Evolutionary conservation across 1,140 invertebrate genomes (phyloP).

Genomic region (Pinna nobilis): DNA sequence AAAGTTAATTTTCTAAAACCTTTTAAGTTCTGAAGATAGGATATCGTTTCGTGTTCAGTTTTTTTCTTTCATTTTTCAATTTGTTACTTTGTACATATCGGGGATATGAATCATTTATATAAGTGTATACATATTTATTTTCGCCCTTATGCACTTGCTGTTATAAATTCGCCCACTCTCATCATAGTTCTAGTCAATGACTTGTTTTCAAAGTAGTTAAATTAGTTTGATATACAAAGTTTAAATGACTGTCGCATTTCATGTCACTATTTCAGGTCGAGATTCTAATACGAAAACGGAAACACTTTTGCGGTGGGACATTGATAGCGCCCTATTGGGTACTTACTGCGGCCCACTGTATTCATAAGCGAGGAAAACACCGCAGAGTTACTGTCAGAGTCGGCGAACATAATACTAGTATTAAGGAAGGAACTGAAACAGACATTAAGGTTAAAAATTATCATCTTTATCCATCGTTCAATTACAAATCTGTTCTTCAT

Average conservation of each 20-base stretch:
- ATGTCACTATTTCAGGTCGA: constrained; percentile 81
- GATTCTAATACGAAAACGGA: constrained; percentile 87
- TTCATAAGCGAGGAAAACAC: constrained; percentile 76
- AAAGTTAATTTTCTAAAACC: no score
- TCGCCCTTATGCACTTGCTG: no score
- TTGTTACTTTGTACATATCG: no score
- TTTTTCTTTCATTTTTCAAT: no score
- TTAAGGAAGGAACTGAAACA: constrained; percentile 68
- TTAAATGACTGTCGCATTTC: background rate
- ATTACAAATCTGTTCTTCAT: constrained; percentile 91
- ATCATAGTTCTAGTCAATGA: background rate
- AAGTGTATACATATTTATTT: no score
- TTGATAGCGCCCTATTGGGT: constrained; percentile 90
- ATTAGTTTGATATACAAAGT: background rate
- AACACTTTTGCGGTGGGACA: constrained; percentile 92
- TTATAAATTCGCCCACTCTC: background rate
- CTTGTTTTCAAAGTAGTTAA: background rate
- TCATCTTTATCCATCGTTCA: constrained; percentile 89
- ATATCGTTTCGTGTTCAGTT: no score
- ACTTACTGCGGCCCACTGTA: constrained; percentile 93
- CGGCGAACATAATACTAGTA: constrained; percentile 92
- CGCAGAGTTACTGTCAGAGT: constrained; percentile 86
- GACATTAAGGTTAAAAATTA: constrained; percentile 80
- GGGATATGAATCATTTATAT: no score
- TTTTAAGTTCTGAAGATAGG: no score